Conservation (phyloP, 2,113 vertebrate genomes). For the Electrona antarctica region DNA sequence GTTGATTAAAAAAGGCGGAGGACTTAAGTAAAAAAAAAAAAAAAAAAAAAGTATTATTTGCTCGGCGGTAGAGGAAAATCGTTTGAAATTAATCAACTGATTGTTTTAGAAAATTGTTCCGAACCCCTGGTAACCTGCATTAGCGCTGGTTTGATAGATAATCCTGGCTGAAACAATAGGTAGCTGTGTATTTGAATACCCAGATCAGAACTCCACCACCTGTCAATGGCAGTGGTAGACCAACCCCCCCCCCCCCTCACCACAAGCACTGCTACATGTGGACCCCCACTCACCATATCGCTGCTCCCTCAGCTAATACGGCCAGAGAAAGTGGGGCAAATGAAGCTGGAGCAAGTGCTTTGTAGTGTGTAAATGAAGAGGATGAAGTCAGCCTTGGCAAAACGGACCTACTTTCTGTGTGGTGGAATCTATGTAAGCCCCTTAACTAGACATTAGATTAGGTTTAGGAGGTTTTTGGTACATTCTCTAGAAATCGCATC, state of each 20-base stretch:
- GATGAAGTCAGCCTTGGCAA: conserved; percentile 47
- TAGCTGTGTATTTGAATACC: conserved; percentile 62
- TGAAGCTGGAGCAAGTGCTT: conserved; percentile 15
- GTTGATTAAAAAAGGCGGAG: conserved; percentile 78
- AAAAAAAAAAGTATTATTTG: conserved; percentile 72
- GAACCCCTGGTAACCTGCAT: conserved; percentile 75
- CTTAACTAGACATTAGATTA: conserved; percentile 41
- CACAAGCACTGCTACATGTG: conserved; percentile 38
- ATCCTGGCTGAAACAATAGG: conserved; percentile 82
- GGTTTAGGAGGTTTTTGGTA: conserved; percentile 3
- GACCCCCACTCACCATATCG: conserved; percentile 24
- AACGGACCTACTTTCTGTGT: conserved; percentile 33
- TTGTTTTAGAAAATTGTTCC: conserved; percentile 78
- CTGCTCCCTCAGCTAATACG: conserved; percentile 36
- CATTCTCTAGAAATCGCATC: conserved; percentile 38
- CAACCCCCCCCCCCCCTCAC: too few species aligned
- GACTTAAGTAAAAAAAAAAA: conserved; percentile 52
- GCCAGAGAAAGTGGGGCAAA: conserved; percentile 54
- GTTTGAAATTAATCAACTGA: conserved; percentile 83
- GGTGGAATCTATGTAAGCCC: conserved; percentile 47
- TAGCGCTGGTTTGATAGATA: conserved; percentile 76
- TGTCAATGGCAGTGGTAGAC: conserved; percentile 61
- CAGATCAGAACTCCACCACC: conserved; percentile 73
- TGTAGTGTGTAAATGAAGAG: conserved; percentile 36
- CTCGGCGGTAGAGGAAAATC: conserved; percentile 73